These are phyloP conservation scores for Naso thynnoides DNA, from an alignment of 2,797 vertebrate species.

Conservation along the genomic window DNA sequence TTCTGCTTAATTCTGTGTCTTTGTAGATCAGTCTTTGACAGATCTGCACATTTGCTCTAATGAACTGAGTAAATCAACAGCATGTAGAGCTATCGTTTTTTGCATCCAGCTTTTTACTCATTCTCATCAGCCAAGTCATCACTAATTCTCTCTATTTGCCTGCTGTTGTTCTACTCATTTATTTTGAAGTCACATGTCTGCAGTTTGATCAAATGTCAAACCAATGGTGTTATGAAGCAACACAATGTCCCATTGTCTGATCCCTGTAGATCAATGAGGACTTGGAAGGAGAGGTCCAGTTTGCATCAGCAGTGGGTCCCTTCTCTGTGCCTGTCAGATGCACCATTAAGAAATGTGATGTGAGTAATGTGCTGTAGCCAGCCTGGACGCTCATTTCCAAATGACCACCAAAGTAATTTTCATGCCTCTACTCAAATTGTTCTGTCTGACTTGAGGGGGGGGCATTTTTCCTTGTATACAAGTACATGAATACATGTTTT, in stretches of 20 bases:
- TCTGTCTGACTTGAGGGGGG: not conserved
- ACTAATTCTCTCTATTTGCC: not conserved
- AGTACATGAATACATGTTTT: not conserved
- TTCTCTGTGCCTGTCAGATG: constrained; percentile 91
- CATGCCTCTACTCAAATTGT: not conserved
- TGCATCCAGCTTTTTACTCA: not conserved
- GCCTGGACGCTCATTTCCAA: not conserved
- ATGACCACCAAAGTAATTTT: not conserved
- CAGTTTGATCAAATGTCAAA: not conserved
- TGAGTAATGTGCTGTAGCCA: constrained; percentile 67
- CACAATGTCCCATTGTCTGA: constrained; percentile 14
- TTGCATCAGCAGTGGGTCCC: constrained; percentile 86
- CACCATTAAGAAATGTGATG: constrained; percentile 89
- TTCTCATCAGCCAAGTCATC: not conserved
- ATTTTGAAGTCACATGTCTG: not conserved
- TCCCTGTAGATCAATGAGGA: constrained; percentile 88
- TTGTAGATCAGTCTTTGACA: not conserved
- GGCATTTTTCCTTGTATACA: not conserved
- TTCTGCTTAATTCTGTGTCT: not conserved
- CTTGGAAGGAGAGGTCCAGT: constrained; percentile 89
- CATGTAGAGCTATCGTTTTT: not conserved
- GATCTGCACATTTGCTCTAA: not conserved
- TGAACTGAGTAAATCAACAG: not conserved
- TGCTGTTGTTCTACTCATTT: not conserved
- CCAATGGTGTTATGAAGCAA: not conserved